Percentiles rank a stretch among this genome's conserved stretches.
phyloP scores from a whole-genome alignment of 2,113 vertebrate species.

The Cercopithecus mona region DNA sequence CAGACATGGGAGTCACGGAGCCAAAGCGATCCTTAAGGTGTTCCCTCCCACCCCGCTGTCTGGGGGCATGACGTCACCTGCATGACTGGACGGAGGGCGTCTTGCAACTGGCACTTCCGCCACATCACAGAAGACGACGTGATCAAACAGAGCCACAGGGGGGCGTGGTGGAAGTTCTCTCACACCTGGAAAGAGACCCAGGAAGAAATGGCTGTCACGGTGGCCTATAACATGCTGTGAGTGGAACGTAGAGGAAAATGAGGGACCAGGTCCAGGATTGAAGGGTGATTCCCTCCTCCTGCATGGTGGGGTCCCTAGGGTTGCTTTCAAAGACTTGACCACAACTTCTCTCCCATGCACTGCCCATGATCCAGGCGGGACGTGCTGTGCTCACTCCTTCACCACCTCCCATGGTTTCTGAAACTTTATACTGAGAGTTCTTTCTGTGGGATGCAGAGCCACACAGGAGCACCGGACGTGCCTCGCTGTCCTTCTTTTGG shows the following conservation, averaged over 20 bases:
- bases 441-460: rapidly evolving
- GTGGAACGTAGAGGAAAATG: not conserved
- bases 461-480: rapidly evolving
- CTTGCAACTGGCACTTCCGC: rapidly evolving
- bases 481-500: rapidly evolving
- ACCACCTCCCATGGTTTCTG: not conserved
- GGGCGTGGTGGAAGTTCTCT: rapidly evolving
- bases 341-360: rapidly evolving
- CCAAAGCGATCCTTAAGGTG: no score
- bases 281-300: no score
- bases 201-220: rapidly evolving
- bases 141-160: no score
- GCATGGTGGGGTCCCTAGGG: no score
- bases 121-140: rapidly evolving
- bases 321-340: rapidly evolving
- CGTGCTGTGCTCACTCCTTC: rapidly evolving
- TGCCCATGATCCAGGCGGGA: rapidly evolving
- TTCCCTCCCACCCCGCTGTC: rapidly evolving
- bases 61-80: not conserved
- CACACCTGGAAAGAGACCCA: rapidly evolving
- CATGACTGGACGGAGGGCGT: rapidly evolving
- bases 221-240: rapidly evolving
- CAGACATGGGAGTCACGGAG: not conserved
- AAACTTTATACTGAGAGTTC: no score
- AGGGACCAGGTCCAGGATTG: no score